phyloP scores from a whole-genome alignment of 2,113 vertebrate species.

The Cyanoramphus novaezelandiae region DNA sequence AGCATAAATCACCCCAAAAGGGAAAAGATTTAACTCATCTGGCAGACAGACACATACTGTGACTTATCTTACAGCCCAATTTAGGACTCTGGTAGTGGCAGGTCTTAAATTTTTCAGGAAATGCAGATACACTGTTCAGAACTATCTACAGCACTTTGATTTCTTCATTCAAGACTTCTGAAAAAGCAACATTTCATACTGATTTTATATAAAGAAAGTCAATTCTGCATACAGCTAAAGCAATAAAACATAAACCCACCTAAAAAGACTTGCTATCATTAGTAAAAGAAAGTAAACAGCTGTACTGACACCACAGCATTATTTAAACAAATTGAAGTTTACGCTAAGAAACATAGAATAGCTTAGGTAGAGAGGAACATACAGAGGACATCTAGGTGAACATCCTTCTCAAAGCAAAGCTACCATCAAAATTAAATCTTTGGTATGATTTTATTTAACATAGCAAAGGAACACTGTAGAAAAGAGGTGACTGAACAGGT shows the following conservation, averaged over 20 bases:
- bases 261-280: not conserved
- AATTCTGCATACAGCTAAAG: not conserved
- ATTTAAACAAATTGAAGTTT: not conserved
- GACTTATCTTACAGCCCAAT: not conserved
- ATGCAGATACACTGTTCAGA: not conserved
- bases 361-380: not conserved
- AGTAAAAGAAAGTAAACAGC: not conserved
- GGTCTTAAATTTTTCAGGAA: not conserved
- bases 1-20: not conserved
- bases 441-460: not conserved
- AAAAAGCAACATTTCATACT: not conserved
- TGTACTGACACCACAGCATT: not conserved
- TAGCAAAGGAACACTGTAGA: not conserved
- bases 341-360: not conserved
- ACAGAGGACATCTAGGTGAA: not conserved
- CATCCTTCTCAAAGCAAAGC: not conserved
- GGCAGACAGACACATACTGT: not conserved
- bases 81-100: not conserved
- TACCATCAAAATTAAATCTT: not conserved
- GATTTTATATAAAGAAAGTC: not conserved
- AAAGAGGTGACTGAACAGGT: not conserved
- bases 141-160: fast-evolving
- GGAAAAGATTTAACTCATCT: constrained; percentile 21
- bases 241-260: not conserved
- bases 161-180: not conserved